Evolutionary conservation across 1,140 invertebrate genomes (phyloP).

Genomic region (Drosophila kohkoa): DNA sequence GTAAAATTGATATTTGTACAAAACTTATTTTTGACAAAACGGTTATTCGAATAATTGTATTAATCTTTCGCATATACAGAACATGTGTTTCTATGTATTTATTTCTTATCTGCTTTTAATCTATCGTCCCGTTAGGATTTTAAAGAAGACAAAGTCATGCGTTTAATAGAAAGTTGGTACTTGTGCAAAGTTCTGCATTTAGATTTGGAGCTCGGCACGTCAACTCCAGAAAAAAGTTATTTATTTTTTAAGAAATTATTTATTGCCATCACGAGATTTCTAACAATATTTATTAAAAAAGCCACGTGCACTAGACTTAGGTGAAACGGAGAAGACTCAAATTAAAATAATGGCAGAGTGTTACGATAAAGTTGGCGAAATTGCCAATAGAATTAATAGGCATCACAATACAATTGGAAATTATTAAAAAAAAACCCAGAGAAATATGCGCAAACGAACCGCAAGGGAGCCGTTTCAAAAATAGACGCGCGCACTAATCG

Average conservation of each 20-base stretch:
- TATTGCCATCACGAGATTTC: neutral
- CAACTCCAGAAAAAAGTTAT: neutral
- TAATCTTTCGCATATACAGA: neutral
- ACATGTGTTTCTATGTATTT: neutral
- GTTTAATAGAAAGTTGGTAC: conserved; percentile 1
- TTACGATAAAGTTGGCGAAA: neutral
- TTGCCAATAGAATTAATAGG: neutral
- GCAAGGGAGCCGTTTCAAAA: neutral
- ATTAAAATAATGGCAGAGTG: too few species aligned
- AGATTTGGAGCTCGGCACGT: too few species aligned
- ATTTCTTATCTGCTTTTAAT: neutral
- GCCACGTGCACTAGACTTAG: neutral
- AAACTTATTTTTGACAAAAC: too few species aligned
- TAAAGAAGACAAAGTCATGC: neutral
- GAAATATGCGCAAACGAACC: neutral
- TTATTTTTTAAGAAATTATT: too few species aligned
- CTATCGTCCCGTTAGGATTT: conserved; percentile 4
- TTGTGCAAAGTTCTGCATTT: neutral
- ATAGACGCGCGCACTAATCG: neutral
- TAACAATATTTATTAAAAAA: neutral
- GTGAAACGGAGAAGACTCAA: too few species aligned
- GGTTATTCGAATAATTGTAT: too few species aligned
- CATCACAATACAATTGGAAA: conserved; percentile 6
- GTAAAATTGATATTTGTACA: too few species aligned
- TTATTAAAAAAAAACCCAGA: conserved; percentile 2